These are phyloP conservation scores for Hippocampus mohnikei DNA, from an alignment of 2,113 vertebrate genomes.

Conservation along the genomic window DNA sequence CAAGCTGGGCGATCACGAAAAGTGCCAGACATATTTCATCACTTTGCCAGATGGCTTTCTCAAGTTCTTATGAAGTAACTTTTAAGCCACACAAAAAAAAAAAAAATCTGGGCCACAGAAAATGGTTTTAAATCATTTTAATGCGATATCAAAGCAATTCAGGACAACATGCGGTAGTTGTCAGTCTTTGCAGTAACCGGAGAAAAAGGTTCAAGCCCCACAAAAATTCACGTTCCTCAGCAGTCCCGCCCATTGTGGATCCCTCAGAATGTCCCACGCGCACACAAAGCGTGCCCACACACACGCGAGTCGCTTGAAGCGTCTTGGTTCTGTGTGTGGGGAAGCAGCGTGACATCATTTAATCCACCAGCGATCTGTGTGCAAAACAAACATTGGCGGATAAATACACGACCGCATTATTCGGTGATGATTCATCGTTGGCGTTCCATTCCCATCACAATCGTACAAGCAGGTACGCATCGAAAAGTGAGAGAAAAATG, in stretches of 20 bases:
- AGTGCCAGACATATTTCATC: no score
- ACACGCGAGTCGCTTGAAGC: conserved; percentile 39
- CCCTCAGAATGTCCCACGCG: conserved; percentile 29
- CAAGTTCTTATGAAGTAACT: no score
- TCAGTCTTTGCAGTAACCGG: no score
- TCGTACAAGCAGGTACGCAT: not conserved
- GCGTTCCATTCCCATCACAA: not conserved
- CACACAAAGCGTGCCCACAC: conserved; percentile 20
- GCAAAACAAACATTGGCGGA: conserved; percentile 33
- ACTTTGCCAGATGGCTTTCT: no score
- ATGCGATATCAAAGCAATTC: no score
- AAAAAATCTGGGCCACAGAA: no score
- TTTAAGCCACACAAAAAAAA: no score
- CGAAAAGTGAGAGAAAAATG: not conserved
- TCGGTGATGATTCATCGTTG: not conserved
- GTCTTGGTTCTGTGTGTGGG: conserved; percentile 49
- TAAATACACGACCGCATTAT: conserved; percentile 5
- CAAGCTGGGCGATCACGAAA: no score
- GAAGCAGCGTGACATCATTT: conserved; percentile 48
- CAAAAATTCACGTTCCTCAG: conserved; percentile 39
- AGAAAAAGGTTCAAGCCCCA: no score
- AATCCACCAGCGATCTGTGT: conserved; percentile 45
- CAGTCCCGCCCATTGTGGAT: conserved; percentile 29
- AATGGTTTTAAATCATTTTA: no score
- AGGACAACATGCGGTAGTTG: no score